These are phyloP conservation scores for Telmatherina bonti DNA, from an alignment of 2,797 vertebrate species.

Conservation along the genomic window DNA sequence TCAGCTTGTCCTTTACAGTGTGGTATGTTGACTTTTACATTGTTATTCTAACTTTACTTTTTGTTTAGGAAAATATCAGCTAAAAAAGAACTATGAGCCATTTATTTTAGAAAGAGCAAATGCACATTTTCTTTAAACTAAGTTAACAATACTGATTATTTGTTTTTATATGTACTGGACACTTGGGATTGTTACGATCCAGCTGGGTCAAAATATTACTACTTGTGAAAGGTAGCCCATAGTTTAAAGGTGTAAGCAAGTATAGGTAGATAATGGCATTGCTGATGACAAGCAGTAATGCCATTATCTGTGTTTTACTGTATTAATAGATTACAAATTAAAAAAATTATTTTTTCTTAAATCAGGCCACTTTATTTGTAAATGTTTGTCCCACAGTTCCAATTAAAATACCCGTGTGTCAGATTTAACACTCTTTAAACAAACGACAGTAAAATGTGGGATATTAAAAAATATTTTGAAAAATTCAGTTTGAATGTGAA, in stretches of 20 bases:
- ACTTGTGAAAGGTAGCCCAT: background rate
- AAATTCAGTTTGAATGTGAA: no score
- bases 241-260: background rate
- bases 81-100: background rate
- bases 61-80: background rate
- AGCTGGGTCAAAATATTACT: background rate
- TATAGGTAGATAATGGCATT: background rate
- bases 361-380: background rate
- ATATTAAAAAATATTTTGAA: no score
- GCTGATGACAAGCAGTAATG: background rate
- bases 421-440: no score
- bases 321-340: background rate
- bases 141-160: background rate
- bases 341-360: background rate
- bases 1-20: background rate
- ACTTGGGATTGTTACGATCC: background rate
- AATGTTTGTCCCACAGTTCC: background rate
- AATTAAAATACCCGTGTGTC: background rate
- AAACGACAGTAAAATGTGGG: background rate
- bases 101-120: background rate
- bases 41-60: background rate
- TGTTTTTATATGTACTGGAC: background rate
- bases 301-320: background rate
- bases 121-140: background rate
- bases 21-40: background rate